Base-by-base conservation (phyloP, 2,888 invertebrate genomes). In the Epistrophella euchroma region DNA sequence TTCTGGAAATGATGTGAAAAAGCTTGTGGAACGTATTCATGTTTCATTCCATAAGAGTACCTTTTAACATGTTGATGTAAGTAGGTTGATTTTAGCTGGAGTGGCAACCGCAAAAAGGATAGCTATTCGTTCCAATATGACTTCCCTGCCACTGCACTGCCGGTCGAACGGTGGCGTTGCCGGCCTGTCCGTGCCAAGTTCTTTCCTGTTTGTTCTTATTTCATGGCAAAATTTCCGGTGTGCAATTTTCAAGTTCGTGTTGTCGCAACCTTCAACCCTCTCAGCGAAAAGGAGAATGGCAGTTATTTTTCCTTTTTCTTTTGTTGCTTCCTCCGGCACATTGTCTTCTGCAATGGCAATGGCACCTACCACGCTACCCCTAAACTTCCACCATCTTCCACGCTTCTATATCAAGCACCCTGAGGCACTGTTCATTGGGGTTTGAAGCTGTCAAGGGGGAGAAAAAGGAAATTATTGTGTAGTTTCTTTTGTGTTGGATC, bases 251-350 rank as follows among this genome's bases (percentile, higher is more conserved):
- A 86, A 86, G 86, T 86, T 86, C 86, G 82, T 74, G 70, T 56
- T 86, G 78, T 82, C 82, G 82, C 86, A 86, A 86, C 81, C 86
- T 86, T 86, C 86, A 86, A 82, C 82, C 82, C 86, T 58, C 77
- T 32, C 64, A 74, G 64, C 66, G 52, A 62, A 68, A 19, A 56
- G 50, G 56, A 50, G 71, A 55, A 76, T 68, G 56, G 66, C 52
- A 52, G 64, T 66, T 28, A 10, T 43, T 78, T 22, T 37, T 52
- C 15, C 37, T 73, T 64, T 56, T 64, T 3, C 32, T 22, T 50
- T 50, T 52, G 35, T 35, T 50, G 71, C 75, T 79, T 68, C 68
- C 79, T 22, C 56, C 58, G 60, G 62, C 37, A 77, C 73, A 77
- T 70, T 82, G 82, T 86, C 82, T 86, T 81, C 74, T 74, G 37